Percentiles rank a stretch among this genome's conserved stretches.
These are phyloP conservation scores for Anarsia innoxiella DNA, from an alignment of 2,888 invertebrate species.

Conservation along the genomic window DNA sequence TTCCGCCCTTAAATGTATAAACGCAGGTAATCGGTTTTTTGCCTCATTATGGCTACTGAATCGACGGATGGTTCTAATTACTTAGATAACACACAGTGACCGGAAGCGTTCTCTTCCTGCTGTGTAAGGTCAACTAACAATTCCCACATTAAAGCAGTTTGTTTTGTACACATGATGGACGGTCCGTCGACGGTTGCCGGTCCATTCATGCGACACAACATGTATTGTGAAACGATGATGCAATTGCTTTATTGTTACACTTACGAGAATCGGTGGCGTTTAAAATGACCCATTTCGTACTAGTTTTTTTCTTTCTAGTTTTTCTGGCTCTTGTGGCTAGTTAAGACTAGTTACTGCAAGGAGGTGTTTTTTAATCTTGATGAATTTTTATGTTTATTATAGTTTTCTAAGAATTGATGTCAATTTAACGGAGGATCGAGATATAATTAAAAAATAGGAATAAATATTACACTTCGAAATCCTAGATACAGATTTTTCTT, in stretches of 20 bases:
- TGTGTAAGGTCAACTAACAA: conserved; percentile 4
- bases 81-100: conserved; percentile 26
- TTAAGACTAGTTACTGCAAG: not conserved
- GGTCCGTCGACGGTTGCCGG: too few species aligned
- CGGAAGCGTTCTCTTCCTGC: conserved; percentile 36
- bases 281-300: conserved; percentile 22
- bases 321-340: not conserved
- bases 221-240: conserved; percentile 33
- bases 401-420: too few species aligned
- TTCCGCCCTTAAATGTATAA: too few species aligned
- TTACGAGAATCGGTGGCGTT: conserved; percentile 24
- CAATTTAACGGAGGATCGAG: too few species aligned
- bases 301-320: not conserved
- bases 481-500: too few species aligned
- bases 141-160: not conserved
- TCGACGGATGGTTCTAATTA: conserved; percentile 34
- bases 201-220: conserved; percentile 35
- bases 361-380: too few species aligned
- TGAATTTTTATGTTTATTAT: too few species aligned
- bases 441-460: too few species aligned
- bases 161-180: not conserved
- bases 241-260: conserved; percentile 35
- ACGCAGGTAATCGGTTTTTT: too few species aligned
- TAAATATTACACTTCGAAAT: too few species aligned
- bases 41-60: conserved; percentile 7